These are phyloP conservation scores for Bedellia somnulentella DNA, from an alignment of 2,888 invertebrate species.

Conservation along the genomic window DNA sequence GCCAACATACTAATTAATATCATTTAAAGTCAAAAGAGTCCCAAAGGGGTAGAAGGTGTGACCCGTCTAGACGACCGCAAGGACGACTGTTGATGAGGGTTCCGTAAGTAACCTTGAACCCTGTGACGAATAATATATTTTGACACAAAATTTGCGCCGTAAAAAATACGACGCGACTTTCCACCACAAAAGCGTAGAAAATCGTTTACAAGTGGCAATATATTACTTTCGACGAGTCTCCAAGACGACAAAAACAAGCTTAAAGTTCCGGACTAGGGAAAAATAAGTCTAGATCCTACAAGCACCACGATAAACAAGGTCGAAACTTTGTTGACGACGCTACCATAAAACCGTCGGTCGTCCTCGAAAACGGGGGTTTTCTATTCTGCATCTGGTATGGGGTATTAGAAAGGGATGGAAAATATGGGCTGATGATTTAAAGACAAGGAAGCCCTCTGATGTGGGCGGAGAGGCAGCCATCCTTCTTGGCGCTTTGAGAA, in stretches of 20 bases:
- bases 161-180: too few species aligned
- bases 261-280: constrained; percentile 59
- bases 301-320: constrained; percentile 63
- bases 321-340: constrained; percentile 58
- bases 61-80: constrained; percentile 55
- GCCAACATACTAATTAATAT: too few species aligned
- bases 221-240: too few species aligned
- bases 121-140: constrained; percentile 32
- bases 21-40: neutral
- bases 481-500: too few species aligned
- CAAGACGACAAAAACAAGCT: constrained; percentile 55
- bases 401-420: constrained; percentile 54
- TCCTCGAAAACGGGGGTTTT: constrained; percentile 62
- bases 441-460: constrained; percentile 53
- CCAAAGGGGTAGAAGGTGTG: constrained; percentile 46
- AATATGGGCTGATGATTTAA: too few species aligned
- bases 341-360: constrained; percentile 61
- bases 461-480: constrained; percentile 52
- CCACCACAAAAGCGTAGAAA: too few species aligned
- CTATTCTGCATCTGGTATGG: too few species aligned
- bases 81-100: constrained; percentile 53
- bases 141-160: too few species aligned
- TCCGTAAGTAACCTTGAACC: constrained; percentile 52
- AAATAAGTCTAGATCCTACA: too few species aligned
- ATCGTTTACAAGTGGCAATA: too few species aligned